Base-by-base conservation (phyloP, 2,888 invertebrate genomes). In the Conops quadrifasciatus region DNA sequence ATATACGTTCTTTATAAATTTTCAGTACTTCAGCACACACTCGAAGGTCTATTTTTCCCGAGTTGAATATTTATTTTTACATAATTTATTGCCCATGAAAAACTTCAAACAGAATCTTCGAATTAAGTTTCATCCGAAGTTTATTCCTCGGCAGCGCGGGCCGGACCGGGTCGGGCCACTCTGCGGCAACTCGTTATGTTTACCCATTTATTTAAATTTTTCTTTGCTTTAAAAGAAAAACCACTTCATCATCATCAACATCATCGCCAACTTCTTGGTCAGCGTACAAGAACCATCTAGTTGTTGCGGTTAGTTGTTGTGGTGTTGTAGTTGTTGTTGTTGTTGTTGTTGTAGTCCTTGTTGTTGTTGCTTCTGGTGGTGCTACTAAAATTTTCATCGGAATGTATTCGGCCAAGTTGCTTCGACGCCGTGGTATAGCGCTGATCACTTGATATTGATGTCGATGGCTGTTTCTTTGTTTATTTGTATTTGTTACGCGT, bases 401-500 rank as follows among this genome's bases (percentile, higher is more conserved):
- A 66, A 66, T 66, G 66, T 51, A 66, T 36, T 36, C 36, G 36
- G 9, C 36, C 4, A 36, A 36, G 36, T 36, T 36, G 9, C 9
- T 36, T 4, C 36, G 36, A 9, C 9, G 66, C 43, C 51, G 66
- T 21, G 30, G 21, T 56, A 24, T 36, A 53, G 21, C 43, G 56
- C 21, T 7, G 66, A 56, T 66, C 43, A 56, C 36, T 66, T 36
- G 56, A 19, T 36, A 51, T 66, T n/a, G 66, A 28, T 28, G 36
- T 30, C 30, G 36, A 24, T 56, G 19, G 15, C 13, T 45, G 64
- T 30, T 13, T 11, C 49, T 65, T 26, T 67, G 59, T 67, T 67
- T 67, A 58, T 67, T 67, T 67, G 26, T 45, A 59, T 67, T 67
- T 67, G 56, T 58, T 58, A 45, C 56, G 58, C 67, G 58, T 67